Evolutionary conservation across 2,888 invertebrate genomes (phyloP).

Genomic region (Spisula subtruncata): DNA sequence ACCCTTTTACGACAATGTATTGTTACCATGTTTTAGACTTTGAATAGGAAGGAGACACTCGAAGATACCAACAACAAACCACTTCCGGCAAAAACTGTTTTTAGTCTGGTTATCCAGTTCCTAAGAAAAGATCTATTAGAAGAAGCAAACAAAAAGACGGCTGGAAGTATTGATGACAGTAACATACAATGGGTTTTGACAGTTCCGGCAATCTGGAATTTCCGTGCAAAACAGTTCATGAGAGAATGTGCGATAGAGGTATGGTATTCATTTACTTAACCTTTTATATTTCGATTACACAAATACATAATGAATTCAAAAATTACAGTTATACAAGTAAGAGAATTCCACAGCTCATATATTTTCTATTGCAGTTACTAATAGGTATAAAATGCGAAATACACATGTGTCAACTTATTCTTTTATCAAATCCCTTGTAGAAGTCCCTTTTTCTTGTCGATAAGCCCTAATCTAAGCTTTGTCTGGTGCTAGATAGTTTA

Average conservation of each 20-base stretch:
- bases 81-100: conserved; percentile 31
- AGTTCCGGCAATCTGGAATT: conserved; percentile 39
- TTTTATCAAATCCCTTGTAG: too few species aligned
- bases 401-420: too few species aligned
- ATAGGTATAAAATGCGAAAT: too few species aligned
- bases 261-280: too few species aligned
- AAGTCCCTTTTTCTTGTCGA: too few species aligned
- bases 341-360: too few species aligned
- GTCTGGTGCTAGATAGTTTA: too few species aligned
- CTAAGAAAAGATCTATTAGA: conserved; percentile 30
- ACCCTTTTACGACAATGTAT: too few species aligned
- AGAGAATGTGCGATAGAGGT: conserved; percentile 29
- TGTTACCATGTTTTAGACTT: not conserved
- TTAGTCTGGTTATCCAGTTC: conserved; percentile 16
- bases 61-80: conserved; percentile 24
- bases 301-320: not conserved
- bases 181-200: conserved; percentile 40
- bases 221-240: conserved; percentile 30
- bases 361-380: too few species aligned
- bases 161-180: not conserved
- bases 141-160: not conserved
- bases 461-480: too few species aligned
- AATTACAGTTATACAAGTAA: too few species aligned
- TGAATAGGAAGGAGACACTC: conserved; percentile 8
- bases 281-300: not conserved